Conservation (phyloP, 2,888 invertebrate species). For the Uropetala carovei region DNA sequence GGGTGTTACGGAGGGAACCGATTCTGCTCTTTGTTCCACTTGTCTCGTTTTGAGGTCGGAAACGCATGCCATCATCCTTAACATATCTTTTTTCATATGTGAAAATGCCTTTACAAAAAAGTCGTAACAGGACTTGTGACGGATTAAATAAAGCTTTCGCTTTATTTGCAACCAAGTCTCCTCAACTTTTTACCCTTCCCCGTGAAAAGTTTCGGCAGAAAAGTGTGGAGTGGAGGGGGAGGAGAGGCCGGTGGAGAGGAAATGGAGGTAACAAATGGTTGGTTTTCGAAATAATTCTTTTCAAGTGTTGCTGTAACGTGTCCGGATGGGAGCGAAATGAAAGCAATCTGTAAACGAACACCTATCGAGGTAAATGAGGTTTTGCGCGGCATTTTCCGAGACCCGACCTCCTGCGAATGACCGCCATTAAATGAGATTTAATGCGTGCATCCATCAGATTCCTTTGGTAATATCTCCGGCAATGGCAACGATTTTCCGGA, state of each 20-base stretch:
- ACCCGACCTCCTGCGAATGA: neutral
- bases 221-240: neutral
- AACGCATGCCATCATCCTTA: neutral
- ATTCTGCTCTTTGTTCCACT: neutral
- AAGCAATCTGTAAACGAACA: neutral
- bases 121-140: no score
- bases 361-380: constrained; percentile 28
- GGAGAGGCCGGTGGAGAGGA: neutral
- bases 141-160: neutral
- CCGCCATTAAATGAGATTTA: constrained; percentile 53
- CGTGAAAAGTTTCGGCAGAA: neutral
- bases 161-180: neutral
- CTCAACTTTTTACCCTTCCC: neutral
- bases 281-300: neutral
- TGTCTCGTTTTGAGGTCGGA: neutral
- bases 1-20: neutral
- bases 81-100: neutral
- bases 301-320: neutral
- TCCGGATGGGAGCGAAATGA: neutral
- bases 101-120: neutral
- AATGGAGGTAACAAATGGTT: neutral
- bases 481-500: constrained; percentile 26
- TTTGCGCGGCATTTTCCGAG: neutral
- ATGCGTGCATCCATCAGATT: constrained; percentile 37
- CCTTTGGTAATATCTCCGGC: constrained; percentile 14